Conservation (phyloP, 2,888 invertebrate genomes). For the Drosophila neoperkinsi region DNA sequence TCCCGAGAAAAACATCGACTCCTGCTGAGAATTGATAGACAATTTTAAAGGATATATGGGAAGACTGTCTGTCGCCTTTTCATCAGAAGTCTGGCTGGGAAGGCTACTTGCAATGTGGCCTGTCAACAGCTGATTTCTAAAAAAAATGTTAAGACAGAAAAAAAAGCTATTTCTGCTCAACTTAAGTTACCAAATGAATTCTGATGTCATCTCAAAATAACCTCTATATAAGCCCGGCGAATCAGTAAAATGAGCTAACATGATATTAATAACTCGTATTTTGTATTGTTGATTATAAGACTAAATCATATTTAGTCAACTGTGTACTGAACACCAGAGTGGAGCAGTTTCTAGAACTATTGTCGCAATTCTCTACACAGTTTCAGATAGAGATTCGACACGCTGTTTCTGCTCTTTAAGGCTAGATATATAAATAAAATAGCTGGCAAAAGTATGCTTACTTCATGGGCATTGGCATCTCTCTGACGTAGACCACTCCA, state of each 20-base stretch:
- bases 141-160: neutral
- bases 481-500: conserved; percentile 46
- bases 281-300: neutral
- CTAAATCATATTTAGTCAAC: neutral
- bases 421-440: neutral
- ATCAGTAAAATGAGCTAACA: neutral
- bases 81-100: neutral
- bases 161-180: neutral
- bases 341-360: neutral
- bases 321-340: no score
- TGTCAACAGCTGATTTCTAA: neutral
- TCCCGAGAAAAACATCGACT: neutral
- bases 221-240: neutral
- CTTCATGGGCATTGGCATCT: conserved; percentile 83
- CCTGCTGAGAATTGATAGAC: neutral
- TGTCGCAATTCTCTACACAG: neutral
- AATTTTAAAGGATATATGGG: no score
- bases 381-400: neutral
- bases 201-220: neutral
- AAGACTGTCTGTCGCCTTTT: neutral
- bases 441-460: conserved; percentile 31
- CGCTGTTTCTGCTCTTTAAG: neutral
- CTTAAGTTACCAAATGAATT: neutral
- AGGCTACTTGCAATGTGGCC: neutral
- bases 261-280: neutral